Base-by-base conservation (phyloP, 2,888 invertebrate genomes). In the Leptopterna dolabrata region DNA sequence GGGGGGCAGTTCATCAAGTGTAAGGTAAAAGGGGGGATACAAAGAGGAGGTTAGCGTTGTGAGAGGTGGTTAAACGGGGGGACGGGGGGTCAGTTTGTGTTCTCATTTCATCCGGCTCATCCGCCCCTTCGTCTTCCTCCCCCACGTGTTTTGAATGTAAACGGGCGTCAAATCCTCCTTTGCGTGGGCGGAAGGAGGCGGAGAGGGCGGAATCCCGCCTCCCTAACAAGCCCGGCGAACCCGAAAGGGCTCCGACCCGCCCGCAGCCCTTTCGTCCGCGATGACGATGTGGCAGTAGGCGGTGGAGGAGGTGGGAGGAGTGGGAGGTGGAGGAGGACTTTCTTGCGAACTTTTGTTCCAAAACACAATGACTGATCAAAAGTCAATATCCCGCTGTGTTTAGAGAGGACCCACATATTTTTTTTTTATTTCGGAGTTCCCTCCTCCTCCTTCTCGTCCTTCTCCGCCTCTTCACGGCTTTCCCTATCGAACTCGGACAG, bases 311-410 rank as follows among this genome's bases (percentile, higher is more conserved):
- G 63, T 24, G 63, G 63, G 19, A 51, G 51, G 51, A 6, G n/a
- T 14, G 45, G 16, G 45, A 16, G 45, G n/a, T 13, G 29, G 29
- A 71, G 36, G 29, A n/a, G 41, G 73, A 73, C 73, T 73, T 73
- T 73, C 78, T 83, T 41, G 83, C 83, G 36, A 83, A 83, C 83
- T 83, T 63, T 83, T 83, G 83, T 47, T 83, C 63, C 71, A 76
- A 63, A 63, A 88, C 83, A 88, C 87, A 87, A 87, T 70, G 85
- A 87, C 84, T 88, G 88, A 88, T 88, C 88, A 88, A 88, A 88
- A 88, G 88, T 88, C 88, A 88, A 88, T 88, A 88, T 70, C 83
- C 83, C 82, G 55, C 76, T 47, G 76, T 83, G 88, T 88, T 88
- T 88, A 87, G 87, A 87, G 55, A 87, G 87, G 87, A 82, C 84